These are phyloP conservation scores for Ridgeia piscesae DNA, from an alignment of 1,140 invertebrate species.

Conservation along the genomic window DNA sequence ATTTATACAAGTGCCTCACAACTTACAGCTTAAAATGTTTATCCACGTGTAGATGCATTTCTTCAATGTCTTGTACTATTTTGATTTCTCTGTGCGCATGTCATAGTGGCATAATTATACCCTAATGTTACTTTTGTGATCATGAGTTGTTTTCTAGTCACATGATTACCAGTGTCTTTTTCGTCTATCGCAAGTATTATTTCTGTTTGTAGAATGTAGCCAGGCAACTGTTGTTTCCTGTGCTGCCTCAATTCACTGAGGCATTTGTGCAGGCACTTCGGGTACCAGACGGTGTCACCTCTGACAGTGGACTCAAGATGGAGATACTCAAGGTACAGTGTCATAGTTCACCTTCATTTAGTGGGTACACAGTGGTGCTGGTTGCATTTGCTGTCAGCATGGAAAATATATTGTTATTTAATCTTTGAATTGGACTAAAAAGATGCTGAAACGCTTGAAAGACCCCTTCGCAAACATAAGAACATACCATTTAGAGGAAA, in stretches of 20 bases:
- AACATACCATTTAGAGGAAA: no score
- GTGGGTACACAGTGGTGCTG: no score
- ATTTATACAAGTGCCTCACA: background rate
- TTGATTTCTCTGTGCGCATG: no score
- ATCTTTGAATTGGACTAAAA: no score
- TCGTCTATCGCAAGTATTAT: slow-evolving; percentile 2
- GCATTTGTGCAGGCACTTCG: slow-evolving; percentile 69
- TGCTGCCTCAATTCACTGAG: slow-evolving; percentile 72
- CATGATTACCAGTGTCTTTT: background rate
- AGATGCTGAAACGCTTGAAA: no score
- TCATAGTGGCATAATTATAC: no score
- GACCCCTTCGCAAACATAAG: no score
- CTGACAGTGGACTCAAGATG: slow-evolving; percentile 71
- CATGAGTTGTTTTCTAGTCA: no score
- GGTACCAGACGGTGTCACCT: slow-evolving; percentile 64
- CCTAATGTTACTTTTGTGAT: no score
- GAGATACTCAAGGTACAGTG: slow-evolving; percentile 68
- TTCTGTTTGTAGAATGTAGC: slow-evolving; percentile 54
- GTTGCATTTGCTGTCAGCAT: slow-evolving; percentile 8
- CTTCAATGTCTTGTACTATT: background rate
- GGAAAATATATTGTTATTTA: no score
- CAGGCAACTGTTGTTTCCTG: slow-evolving; percentile 67
- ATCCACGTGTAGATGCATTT: background rate
- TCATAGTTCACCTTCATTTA: slow-evolving; percentile 21
- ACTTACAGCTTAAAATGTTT: no score